A percentile compares a stretch with the other conserved stretches of the same genome.
Evolutionary conservation across 2,888 invertebrate genomes (phyloP).

Genomic region (Chorisops tibialis): DNA sequence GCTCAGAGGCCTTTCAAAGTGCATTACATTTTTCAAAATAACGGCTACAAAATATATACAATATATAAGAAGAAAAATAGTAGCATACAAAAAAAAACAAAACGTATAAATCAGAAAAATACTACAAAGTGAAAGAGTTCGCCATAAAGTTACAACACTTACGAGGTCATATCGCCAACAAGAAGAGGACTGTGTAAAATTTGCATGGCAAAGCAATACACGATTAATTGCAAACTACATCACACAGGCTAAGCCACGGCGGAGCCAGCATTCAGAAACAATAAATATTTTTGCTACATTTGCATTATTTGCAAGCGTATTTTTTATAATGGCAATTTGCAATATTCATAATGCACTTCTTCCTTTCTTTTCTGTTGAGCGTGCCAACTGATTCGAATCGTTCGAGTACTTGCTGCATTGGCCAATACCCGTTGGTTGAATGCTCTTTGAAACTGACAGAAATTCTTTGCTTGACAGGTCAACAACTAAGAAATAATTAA

Average conservation of each 20-base stretch:
- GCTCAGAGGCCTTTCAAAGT: conserved; percentile 24
- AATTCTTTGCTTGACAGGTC: no score
- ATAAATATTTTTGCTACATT: conserved; percentile 24
- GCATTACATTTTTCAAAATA: conserved; percentile 20
- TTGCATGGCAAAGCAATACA: conserved; percentile 23
- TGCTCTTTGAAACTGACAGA: no score
- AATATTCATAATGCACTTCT: conserved; percentile 8
- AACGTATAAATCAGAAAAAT: conserved; percentile 11
- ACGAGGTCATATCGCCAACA: conserved; percentile 19
- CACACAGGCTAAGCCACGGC: neutral
- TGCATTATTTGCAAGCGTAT: conserved; percentile 12
- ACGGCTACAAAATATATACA: conserved; percentile 14
- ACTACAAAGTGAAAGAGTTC: conserved; percentile 23
- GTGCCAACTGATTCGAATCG: no score
- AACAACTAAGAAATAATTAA: no score
- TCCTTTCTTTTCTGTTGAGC: no score
- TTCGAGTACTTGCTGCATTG: no score
- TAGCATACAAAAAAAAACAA: conserved; percentile 8
- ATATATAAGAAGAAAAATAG: conserved; percentile 5
- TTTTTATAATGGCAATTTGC: conserved; percentile 6
- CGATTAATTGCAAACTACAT: conserved; percentile 24
- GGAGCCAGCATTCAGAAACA: conserved; percentile 11
- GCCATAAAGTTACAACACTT: conserved; percentile 24
- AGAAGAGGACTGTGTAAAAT: conserved; percentile 22
- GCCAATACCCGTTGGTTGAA: no score